These are phyloP conservation scores for Drosophila auraria DNA, from an alignment of 1,140 invertebrate genomes.

Conservation along the genomic window DNA sequence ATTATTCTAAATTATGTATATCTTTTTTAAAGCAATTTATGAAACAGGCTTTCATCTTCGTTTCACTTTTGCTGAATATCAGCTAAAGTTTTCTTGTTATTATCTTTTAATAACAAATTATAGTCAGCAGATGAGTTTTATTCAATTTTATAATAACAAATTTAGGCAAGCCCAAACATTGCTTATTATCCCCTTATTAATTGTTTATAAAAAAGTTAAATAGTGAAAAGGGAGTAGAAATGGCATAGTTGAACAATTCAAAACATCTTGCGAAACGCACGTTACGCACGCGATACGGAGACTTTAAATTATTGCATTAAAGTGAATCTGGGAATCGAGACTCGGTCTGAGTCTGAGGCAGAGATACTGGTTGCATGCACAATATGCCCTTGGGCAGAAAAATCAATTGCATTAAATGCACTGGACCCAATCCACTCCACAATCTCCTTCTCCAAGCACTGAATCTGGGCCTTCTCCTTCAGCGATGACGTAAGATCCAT, in stretches of 20 bases:
- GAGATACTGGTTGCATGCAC: conserved; percentile 46
- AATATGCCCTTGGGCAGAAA: conserved; percentile 70
- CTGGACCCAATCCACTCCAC: conserved; percentile 47
- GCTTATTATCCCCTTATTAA: background rate
- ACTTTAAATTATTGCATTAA: conserved; percentile 17
- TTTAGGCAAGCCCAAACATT: too few relatives aligned
- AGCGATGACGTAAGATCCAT: conserved; percentile 64
- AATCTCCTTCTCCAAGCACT: conserved; percentile 10
- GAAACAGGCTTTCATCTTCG: background rate
- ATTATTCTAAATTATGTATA: background rate
- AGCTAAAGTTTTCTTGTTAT: background rate
- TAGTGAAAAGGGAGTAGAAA: background rate
- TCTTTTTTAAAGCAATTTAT: background rate
- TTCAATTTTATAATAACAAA: too few relatives aligned
- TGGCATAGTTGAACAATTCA: background rate
- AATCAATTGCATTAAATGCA: conserved; percentile 79
- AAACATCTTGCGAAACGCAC: background rate
- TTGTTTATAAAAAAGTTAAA: background rate
- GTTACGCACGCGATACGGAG: background rate
- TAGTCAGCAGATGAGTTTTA: too few relatives aligned
- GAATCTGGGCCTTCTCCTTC: conserved; percentile 9
- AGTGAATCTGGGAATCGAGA: conserved; percentile 5
- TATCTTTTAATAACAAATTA: too few relatives aligned
- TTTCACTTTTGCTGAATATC: background rate
- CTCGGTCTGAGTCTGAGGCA: background rate